Conservation (phyloP, 2,797 vertebrate species). For the Pipistrellus kuhlii region DNA sequence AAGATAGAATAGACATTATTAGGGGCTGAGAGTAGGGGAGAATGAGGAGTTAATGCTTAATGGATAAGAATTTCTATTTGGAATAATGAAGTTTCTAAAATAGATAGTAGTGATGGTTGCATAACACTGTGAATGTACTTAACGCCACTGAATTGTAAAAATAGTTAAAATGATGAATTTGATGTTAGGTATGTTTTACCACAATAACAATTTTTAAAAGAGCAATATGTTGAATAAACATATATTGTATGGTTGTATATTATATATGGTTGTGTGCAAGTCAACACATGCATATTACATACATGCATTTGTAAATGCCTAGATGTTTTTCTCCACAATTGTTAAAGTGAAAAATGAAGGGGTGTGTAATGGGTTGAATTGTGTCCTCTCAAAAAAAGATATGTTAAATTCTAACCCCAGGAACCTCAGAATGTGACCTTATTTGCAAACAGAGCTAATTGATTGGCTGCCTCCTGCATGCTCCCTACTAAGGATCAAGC, state of each 20-base stretch:
- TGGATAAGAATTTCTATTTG: background rate
- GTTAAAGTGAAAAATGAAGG: background rate
- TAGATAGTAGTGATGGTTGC: background rate
- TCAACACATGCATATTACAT: background rate
- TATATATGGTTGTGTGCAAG: background rate
- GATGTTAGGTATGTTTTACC: background rate
- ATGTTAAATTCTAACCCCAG: background rate
- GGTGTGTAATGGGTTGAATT: background rate
- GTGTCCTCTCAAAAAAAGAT: background rate
- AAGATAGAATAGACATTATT: background rate
- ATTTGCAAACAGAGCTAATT: background rate
- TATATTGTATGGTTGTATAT: background rate
- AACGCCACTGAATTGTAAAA: background rate
- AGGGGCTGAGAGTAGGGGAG: background rate
- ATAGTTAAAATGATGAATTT: background rate
- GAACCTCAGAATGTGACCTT: background rate
- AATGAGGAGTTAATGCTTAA: background rate
- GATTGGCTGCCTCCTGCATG: too few species aligned
- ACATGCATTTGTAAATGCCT: background rate
- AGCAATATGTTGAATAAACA: background rate
- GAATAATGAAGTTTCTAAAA: slow-evolving; percentile 19
- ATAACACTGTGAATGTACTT: background rate
- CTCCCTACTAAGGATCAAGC: too few species aligned
- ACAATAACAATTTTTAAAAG: background rate
- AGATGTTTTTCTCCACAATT: background rate